Conservation (phyloP, 2,888 invertebrate genomes). For the Yponomeuta cagnagella region DNA sequence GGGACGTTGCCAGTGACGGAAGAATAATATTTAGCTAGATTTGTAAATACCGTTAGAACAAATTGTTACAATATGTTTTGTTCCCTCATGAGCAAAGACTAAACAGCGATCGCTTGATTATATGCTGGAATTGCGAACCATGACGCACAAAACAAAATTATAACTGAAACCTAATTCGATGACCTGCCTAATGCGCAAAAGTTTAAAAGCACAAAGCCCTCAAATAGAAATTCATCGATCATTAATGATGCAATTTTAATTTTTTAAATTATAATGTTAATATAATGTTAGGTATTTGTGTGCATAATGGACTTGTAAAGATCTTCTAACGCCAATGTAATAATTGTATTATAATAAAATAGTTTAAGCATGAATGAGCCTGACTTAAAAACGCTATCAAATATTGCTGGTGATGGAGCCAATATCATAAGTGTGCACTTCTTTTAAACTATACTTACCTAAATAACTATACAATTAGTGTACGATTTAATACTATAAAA, state of each 20-base stretch:
- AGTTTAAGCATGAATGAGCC: constrained; percentile 1
- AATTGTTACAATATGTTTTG: constrained; percentile 62
- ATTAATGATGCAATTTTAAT: background rate
- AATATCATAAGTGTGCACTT: constrained; percentile 33
- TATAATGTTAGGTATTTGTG: background rate
- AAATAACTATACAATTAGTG: constrained; percentile 12
- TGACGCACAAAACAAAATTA: background rate
- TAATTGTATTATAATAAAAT: background rate
- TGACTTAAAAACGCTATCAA: constrained; percentile 25
- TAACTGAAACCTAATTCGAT: background rate
- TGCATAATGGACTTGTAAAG: constrained; percentile 10
- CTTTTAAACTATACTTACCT: constrained; percentile 28
- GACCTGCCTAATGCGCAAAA: background rate
- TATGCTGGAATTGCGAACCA: constrained; percentile 1
- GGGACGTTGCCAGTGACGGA: constrained; percentile 41
- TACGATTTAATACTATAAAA: constrained; percentile 21
- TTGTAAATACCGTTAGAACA: constrained; percentile 69
- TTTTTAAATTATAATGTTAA: background rate
- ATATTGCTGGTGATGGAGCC: constrained; percentile 52
- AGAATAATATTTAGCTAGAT: constrained; percentile 73
- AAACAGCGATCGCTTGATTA: constrained; percentile 26
- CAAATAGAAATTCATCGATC: too few relatives aligned
- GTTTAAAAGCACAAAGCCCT: background rate
- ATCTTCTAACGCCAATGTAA: constrained; percentile 5
- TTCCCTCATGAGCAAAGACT: constrained; percentile 56